Conservation (phyloP, 2,888 invertebrate species). For the Drepanosiphum platanoidis region DNA sequence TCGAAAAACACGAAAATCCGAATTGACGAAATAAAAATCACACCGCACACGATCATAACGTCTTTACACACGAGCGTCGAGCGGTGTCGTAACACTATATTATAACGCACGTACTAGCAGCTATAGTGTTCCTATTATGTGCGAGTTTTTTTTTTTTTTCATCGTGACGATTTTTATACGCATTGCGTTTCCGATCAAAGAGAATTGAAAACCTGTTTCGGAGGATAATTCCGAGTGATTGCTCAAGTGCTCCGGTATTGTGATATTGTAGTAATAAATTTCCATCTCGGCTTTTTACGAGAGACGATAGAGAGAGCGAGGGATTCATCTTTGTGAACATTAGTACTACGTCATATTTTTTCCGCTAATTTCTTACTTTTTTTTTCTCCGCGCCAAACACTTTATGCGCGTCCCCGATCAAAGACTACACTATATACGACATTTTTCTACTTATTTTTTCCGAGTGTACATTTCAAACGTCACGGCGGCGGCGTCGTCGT, state of each 20-base stretch:
- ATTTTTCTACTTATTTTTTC: background rate
- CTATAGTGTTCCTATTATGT: background rate
- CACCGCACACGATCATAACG: no score
- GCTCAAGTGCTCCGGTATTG: background rate
- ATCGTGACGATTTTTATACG: background rate
- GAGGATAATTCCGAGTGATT: constrained; percentile 2
- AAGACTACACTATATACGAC: background rate
- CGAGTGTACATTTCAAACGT: background rate
- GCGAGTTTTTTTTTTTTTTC: background rate
- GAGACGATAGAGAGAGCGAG: background rate
- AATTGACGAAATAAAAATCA: no score
- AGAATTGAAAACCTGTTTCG: constrained; percentile 5
- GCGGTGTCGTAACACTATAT: background rate
- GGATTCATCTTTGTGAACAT: background rate
- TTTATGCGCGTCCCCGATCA: background rate
- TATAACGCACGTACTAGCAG: background rate
- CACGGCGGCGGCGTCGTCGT: no score
- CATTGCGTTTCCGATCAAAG: constrained; percentile 27
- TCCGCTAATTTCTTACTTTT: background rate
- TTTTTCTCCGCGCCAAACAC: background rate
- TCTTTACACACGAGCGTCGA: no score
- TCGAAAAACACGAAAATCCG: no score
- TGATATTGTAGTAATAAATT: background rate
- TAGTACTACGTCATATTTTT: background rate
- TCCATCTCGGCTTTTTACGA: background rate